Base-by-base conservation (phyloP, 53 echinoderm and acorn worm genomes). In the Henricia sp. region DNA sequence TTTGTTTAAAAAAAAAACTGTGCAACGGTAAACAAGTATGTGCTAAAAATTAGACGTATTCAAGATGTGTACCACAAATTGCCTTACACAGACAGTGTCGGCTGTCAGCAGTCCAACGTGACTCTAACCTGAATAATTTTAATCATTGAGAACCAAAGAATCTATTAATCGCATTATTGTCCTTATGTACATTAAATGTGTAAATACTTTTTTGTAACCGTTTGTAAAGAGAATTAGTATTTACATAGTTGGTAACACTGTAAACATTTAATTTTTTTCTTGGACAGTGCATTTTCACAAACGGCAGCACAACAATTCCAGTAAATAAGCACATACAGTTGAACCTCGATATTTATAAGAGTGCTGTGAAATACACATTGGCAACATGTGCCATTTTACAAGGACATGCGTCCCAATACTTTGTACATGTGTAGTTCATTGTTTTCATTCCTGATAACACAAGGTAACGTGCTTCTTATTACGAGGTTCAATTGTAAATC, bases 41-140 rank as follows among this genome's bases (percentile, higher is more conserved):
- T 67, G 37, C 39, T 67, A 14, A 24, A 28, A 29, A 11, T 27
- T n/a, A 13, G 46, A 44, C 24, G 80, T 80, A 80, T 80, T 80
- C 80, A 77, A 43, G n/a, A 58, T 41, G 28, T 58, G 44, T 80
- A 80, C 80, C 80, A 50, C 64, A 34, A 63, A 63, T 80, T 80
- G 80, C 80, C 80, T 80, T 80, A 64, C 20, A 32, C 43, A n/a
- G n/a, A n/a, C n/a, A n/a, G n/a, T n/a, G n/a, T n/a, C n/a, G n/a
- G n/a, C n/a, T n/a, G n/a, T 40, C 9, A 8, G 46, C 64, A 80
- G 80, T 80, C 65, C 80, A 23, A 9, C 30, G 63, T 1, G 80
- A 80, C 80, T 80, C 80, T 80, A 80, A 80, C 80, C 80, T 48
- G 62, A 80, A 80, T 44, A n/a, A n/a, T 80, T 80, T 63, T 50